Conservation (phyloP, 2,797 vertebrate genomes). For the Emys orbicularis region DNA sequence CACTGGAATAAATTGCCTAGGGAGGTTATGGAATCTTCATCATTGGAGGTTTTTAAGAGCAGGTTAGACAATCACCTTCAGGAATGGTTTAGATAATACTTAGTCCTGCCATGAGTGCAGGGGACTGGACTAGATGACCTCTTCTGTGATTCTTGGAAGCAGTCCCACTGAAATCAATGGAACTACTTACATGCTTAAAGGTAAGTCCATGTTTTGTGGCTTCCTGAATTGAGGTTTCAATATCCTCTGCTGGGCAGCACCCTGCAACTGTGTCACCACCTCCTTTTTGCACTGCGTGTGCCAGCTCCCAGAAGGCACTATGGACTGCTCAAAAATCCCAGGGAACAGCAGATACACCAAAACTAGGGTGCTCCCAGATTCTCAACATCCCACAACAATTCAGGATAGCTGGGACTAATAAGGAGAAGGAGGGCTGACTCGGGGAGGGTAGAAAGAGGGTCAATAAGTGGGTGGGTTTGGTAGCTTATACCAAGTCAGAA, state of each 20-base stretch:
- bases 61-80: too few relatives aligned
- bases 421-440: not conserved
- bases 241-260: not conserved
- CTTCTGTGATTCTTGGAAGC: too few relatives aligned
- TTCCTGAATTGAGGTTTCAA: rapidly evolving
- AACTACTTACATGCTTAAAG: not conserved
- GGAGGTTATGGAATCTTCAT: too few relatives aligned
- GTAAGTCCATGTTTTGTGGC: rapidly evolving
- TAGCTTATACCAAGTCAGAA: not conserved
- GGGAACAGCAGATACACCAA: rapidly evolving
- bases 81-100: too few relatives aligned
- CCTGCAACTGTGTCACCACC: rapidly evolving
- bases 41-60: too few relatives aligned
- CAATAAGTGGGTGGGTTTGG: rapidly evolving
- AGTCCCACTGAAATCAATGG: rapidly evolving
- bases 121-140: too few relatives aligned
- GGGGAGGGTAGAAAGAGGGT: not conserved
- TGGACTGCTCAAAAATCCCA: not conserved
- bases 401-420: not conserved
- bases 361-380: not conserved
- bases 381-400: not conserved
- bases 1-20: too few relatives aligned
- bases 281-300: not conserved
- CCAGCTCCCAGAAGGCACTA: not conserved
- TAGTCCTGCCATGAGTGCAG: too few relatives aligned